Percentiles rank a stretch among this genome's conserved stretches.
Conservation (phyloP, 2,113 vertebrate genomes). For the Anoura caudifer region DNA sequence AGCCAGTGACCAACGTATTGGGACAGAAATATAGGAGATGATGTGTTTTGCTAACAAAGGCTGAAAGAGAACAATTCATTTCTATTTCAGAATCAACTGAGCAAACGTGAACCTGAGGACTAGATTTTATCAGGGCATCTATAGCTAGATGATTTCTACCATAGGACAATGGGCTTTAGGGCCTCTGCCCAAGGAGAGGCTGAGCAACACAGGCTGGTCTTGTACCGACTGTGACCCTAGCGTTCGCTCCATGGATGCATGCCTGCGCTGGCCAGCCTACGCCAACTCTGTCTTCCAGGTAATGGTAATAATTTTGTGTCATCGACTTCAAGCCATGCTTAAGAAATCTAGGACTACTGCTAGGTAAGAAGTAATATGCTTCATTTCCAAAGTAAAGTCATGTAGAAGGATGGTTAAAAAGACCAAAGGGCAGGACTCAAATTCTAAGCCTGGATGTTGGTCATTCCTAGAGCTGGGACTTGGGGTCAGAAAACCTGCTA, state of each 20-base stretch:
- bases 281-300: neutral
- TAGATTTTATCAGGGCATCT: neutral
- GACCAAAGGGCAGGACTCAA: neutral
- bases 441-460: neutral
- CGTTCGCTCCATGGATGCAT: neutral
- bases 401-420: neutral
- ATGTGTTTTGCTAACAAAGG: neutral
- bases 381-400: neutral
- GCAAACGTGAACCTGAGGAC: neutral
- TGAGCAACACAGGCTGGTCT: neutral
- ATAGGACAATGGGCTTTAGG: neutral
- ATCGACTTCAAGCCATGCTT: neutral
- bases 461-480: neutral
- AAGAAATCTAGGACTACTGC: neutral
- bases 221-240: neutral
- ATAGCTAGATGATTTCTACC: neutral
- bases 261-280: neutral
- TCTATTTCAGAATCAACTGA: neutral
- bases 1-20: neutral
- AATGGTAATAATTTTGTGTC: neutral
- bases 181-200: neutral
- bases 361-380: neutral
- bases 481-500: neutral
- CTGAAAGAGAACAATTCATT: neutral
- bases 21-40: neutral